phyloP scores from a whole-genome alignment of 2,113 vertebrate species.

The Vimba vimba region DNA sequence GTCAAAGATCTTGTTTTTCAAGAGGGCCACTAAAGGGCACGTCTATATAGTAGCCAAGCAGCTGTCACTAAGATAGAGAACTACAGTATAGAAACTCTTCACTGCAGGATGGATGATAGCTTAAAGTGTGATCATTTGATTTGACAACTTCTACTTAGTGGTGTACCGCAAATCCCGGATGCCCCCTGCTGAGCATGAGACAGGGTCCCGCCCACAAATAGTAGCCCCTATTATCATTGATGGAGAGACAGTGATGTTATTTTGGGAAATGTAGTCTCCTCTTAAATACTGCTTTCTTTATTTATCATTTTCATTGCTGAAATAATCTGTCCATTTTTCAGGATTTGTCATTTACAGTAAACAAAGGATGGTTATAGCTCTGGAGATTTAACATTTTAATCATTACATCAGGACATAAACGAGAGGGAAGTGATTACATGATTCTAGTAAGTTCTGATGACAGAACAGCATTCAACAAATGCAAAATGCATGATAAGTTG shows the following conservation, averaged over 20 bases:
- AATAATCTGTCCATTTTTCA: not conserved
- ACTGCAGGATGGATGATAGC: not conserved
- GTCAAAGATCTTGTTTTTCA: constrained; percentile 31
- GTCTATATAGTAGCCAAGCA: constrained; percentile 31
- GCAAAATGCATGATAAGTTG: not conserved
- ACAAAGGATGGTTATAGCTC: not conserved
- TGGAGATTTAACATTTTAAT: not conserved
- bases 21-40: constrained; percentile 15
- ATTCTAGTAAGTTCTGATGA: not conserved
- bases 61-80: constrained; percentile 5
- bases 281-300: not conserved
- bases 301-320: not conserved
- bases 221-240: constrained; percentile 1
- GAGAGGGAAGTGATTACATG: not conserved
- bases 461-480: no score
- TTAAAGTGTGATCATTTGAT: constrained; percentile 17
- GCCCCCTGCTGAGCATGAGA: not conserved
- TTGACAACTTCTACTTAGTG: constrained; percentile 22
- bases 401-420: not conserved
- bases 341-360: constrained; percentile 8
- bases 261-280: not conserved
- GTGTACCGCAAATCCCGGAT: not conserved
- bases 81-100: not conserved
- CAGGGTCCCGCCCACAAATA: not conserved
- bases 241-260: not conserved